Evolutionary conservation across 1,140 invertebrate species (phyloP), one percentile per base, ranked within the genome.

Genomic region (Cataglyphis hispanica): DNA sequence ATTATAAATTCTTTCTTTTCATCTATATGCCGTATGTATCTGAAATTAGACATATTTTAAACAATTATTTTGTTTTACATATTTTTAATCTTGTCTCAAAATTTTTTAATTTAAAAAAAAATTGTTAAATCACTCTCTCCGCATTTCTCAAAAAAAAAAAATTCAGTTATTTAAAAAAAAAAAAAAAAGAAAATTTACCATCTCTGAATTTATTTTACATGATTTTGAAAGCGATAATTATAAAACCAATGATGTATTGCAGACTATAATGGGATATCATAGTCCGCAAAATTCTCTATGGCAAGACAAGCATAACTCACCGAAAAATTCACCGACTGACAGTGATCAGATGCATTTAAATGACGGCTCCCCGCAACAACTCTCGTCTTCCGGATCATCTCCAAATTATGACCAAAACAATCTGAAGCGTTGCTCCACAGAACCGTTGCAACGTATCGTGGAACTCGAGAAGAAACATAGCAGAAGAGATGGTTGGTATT

Each of bases 261-360:
- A 94, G 93, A 92, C 91, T 66, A 90, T 92, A 78, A 91, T 93
- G 87, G 94, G 93, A 87, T 94, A 87, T 87, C 88, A 93, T 50
- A 91, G 90, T 61, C 87, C 92, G n/a, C 86, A 91, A 80, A 91
- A 92, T 87, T 88, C 91, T 80, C 87, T 94, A 46, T 94, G 94
- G 94, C 92, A 94, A 63, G 93, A 94, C 66, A 94, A 94, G 69
- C 90, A 90, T 16, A 90, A 91, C 27, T 88, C 91, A 60, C 64
- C 89, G 16, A 92, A 92, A 83, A 89, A 91, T 85, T 93, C 91
- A 63, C 89, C 92, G 4, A 85, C 88, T 31, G 86, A 86, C 53
- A 70, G 86, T 86, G 87, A 85, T 69, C 91, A 92, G 40, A 87
- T 92, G 74, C 90, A 88, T 67, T 91, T 92, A 37, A 91, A 88